phyloP scores from a whole-genome alignment of 2,797 vertebrate species.

The Neosilurus mollespiculum region DNA sequence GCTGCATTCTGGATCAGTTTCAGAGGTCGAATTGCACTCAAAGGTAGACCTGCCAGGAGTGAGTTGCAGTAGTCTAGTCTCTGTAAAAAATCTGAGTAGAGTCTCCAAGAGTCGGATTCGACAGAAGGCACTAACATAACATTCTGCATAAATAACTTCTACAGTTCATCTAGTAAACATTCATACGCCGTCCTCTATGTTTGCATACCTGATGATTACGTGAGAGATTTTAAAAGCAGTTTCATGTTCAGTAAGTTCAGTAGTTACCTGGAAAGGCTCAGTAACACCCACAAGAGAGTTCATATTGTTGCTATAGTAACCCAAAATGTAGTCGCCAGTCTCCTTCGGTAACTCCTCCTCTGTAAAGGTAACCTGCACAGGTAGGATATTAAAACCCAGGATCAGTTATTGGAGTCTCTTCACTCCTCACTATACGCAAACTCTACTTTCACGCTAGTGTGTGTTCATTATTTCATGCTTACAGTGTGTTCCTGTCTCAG shows the following conservation, averaged over 20 bases:
- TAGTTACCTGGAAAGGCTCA: conserved; percentile 92
- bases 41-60: no score
- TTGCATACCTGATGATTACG: background rate
- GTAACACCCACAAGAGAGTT: conserved; percentile 90
- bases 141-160: no score
- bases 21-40: no score
- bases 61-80: no score
- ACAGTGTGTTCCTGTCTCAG: conserved; percentile 80
- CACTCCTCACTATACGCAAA: background rate
- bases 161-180: background rate
- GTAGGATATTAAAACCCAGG: conserved; percentile 20
- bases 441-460: background rate
- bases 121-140: no score
- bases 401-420: background rate
- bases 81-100: no score
- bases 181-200: background rate
- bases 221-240: background rate
- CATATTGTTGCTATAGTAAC: conserved; percentile 93
- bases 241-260: background rate
- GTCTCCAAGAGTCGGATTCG: no score
- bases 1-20: no score
- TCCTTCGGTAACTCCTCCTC: conserved; percentile 92
- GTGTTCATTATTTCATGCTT: conserved; percentile 24
- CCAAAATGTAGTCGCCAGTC: conserved; percentile 91
- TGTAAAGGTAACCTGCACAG: conserved; percentile 82